Base-by-base conservation (phyloP, 1,140 invertebrate genomes). In the Panonychus citri region DNA sequence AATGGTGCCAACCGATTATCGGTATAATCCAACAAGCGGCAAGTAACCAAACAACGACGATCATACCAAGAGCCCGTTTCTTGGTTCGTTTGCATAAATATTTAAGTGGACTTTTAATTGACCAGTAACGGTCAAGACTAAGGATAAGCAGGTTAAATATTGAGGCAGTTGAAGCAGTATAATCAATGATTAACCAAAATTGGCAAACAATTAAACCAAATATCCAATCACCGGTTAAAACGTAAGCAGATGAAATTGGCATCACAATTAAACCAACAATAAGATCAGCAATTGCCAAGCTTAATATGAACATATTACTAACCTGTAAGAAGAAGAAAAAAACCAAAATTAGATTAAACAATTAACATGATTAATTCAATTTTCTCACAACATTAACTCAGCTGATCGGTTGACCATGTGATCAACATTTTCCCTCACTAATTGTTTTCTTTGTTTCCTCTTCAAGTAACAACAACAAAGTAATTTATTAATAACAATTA, bases 221-320 rank as follows among this genome's bases (percentile, higher is more conserved):
- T 17, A 67, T 62, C 77, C 77, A 78, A 52, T 71, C 66, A 46
- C 72, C 73, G 34, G 74, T 74, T 61, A 79, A 70, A 58, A 75
- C 75, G 64, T 79, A 79, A 37, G 71, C 67, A 4, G 78, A 71
- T 59, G 74, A 77, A 49, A 79, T 70, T 19, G 77, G 77, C 76
- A 79, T 79, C 1, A 79, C 77, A 51, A 76, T 68, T 5, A 78
- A 60, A 3, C 77, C 77, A 5, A 79, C 77, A 21, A 76, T 75
- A 10, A 79, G 64, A 68, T 79, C 77, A 5, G 77, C 77, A n/a
- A 77, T 67, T 2, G 78, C 78, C 57, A 79, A 65, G 58, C 73
- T 75, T 63, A 79, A 75, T 57, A 79, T 78, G 63, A 79, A 77
- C 73, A 78, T 76, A 65, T 79, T 79, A 63, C 73, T 75, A 1